These are phyloP conservation scores for Gallinago jamesoni DNA, from an alignment of 2,113 vertebrate genomes.

Conservation along the genomic window DNA sequence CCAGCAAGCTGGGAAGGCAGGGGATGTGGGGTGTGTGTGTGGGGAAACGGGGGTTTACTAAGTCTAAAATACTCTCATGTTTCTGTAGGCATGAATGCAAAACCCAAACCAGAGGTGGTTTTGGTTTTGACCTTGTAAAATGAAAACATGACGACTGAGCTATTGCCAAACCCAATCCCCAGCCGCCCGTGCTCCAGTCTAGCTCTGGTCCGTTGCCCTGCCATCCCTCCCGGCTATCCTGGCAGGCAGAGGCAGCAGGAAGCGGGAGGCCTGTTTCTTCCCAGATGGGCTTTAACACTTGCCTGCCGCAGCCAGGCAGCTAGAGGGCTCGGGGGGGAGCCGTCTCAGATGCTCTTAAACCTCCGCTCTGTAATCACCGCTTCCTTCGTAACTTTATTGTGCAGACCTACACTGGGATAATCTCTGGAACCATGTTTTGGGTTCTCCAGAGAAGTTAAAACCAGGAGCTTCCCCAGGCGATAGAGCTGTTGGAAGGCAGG, in stretches of 20 bases:
- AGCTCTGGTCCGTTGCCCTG: not conserved
- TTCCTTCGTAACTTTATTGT: not conserved
- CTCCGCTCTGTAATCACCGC: not conserved
- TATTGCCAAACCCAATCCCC: not conserved
- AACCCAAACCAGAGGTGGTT: conserved; percentile 31
- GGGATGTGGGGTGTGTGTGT: not conserved
- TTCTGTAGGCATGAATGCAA: conserved; percentile 16
- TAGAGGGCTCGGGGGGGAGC: not conserved
- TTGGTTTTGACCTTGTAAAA: conserved; percentile 43
- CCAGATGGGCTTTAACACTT: conserved; percentile 11
- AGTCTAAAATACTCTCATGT: not conserved
- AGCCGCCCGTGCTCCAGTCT: not conserved
- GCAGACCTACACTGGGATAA: not conserved
- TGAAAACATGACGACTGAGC: not conserved
- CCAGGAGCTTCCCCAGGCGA: conserved; percentile 14
- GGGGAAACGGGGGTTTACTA: not conserved
- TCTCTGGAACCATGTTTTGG: not conserved
- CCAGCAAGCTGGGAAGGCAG: not conserved
- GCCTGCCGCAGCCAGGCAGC: not conserved
- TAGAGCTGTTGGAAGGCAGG: conserved; percentile 8
- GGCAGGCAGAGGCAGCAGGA: conserved; percentile 37
- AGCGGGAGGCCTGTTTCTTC: not conserved
- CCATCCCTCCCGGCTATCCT: conserved; percentile 1
- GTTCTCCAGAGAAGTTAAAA: not conserved
- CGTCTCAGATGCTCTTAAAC: not conserved